Evolutionary conservation across 2,113 vertebrate species (phyloP), one percentile per base, ranked within the genome.

Genomic region (Takifugu flavidus): DNA sequence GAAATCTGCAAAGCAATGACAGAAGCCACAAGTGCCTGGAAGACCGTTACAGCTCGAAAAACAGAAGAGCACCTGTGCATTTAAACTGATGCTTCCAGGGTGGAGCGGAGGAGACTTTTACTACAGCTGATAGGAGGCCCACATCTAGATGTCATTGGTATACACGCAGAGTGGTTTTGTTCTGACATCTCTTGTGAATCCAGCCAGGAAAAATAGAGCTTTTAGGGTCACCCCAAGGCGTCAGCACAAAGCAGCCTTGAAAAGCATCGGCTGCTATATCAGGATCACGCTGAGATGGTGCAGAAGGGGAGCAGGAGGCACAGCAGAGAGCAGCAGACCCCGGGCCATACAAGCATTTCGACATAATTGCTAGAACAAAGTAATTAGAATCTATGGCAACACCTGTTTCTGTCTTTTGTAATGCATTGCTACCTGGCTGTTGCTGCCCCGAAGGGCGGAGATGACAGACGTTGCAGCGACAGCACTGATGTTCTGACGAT

Each of bases 341-440:
- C 58, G 28, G 86, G 88, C 82, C 75, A 79, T 86, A 81, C 62
- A 75, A 62, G 76, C 70, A 74, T 87, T 74, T 81, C 67, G 76
- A 76, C 84, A 86, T 90, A 89, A 91, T 90, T 91, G 87, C 90
- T 90, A 79, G 89, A 89, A 82, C 69, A 84, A 85, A 84, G 84
- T 91, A 86, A 90, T 91, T 89, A 88, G 76, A 82, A 82, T 82
- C 80, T 79, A 85, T 60, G 57, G 65, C 53, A 84, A 80, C 91
- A 92, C 89, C 90, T 92, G 91, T 91, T 89, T 88, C 87, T 76
- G 78, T 87, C 77, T 82, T 56, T 45, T 56, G 69, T 72, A 86
- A 89, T 85, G 86, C 78, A 82, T 86, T 77, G 80, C 62, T 74
- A 80, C 73, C 74, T 83, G 83, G 79, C 82, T 80, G 78, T 52